phyloP scores from a whole-genome alignment of 64 coral and sea anemone genomes.

The Dendronephthya gigantea region DNA sequence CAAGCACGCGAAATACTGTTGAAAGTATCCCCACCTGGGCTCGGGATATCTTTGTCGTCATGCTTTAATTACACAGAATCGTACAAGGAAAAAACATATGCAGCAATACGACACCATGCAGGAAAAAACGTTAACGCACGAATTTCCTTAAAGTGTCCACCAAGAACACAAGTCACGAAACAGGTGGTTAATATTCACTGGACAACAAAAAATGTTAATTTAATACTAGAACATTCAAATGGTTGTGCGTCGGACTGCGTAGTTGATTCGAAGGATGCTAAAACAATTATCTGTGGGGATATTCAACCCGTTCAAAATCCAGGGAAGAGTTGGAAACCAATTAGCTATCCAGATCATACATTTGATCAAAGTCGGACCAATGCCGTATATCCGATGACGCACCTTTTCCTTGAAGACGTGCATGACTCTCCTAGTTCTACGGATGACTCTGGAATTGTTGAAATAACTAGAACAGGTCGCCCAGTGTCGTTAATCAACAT shows the following conservation, averaged over 20 bases:
- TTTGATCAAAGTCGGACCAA: constrained; percentile 38
- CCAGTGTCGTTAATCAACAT: constrained; percentile 26
- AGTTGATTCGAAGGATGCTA: constrained; percentile 65
- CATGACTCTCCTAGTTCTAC: too few relatives aligned
- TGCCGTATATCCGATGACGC: constrained; percentile 45
- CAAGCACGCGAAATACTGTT: constrained; percentile 31
- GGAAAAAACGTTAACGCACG: constrained; percentile 37
- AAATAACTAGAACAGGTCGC: too few relatives aligned
- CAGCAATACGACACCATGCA: constrained; percentile 42
- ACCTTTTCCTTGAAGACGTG: too few relatives aligned
- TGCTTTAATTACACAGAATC: constrained; percentile 54
- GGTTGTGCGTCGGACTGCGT: neutral
- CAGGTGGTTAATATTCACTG: constrained; percentile 48
- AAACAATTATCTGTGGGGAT: constrained; percentile 33
- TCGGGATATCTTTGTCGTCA: constrained; percentile 31
- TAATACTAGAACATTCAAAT: constrained; percentile 21
- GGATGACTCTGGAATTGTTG: neutral
- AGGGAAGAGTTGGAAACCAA: constrained; percentile 41
- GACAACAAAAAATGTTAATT: constrained; percentile 46
- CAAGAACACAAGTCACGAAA: neutral
- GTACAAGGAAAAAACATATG: constrained; percentile 42
- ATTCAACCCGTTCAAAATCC: constrained; percentile 47
- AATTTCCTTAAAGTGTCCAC: constrained; percentile 46
- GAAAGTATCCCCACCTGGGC: neutral
- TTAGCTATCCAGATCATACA: constrained; percentile 37